phyloP scores from a whole-genome alignment of 2,113 vertebrate species.

The Pterocles orientalis region DNA sequence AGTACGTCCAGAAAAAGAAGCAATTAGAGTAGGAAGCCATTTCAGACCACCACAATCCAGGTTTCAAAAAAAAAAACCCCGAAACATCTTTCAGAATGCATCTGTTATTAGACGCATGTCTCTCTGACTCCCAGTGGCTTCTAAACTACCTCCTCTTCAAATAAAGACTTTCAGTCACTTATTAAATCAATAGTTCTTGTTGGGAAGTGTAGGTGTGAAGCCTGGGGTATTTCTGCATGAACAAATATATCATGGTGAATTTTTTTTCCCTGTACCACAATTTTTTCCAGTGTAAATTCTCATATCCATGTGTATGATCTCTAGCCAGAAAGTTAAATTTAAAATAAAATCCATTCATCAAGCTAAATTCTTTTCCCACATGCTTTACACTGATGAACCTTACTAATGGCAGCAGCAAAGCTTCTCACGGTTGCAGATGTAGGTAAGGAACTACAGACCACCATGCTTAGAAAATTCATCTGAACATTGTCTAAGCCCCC shows the following conservation, averaged over 20 bases:
- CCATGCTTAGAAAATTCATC: not conserved
- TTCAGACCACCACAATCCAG: not conserved
- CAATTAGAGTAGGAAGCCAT: not conserved
- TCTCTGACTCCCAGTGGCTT: not conserved
- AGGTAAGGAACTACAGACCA: not conserved
- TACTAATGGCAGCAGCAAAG: not conserved
- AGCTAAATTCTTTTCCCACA: not conserved
- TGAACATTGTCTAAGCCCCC: not conserved
- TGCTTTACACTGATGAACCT: not conserved
- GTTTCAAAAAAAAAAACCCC: not conserved
- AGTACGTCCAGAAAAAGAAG: not conserved
- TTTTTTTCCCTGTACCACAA: not conserved
- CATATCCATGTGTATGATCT: not conserved
- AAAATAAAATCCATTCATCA: not conserved
- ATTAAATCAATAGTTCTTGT: not conserved
- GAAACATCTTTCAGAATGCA: not conserved
- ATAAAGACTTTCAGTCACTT: not conserved
- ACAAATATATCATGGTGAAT: not conserved
- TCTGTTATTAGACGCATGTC: not conserved
- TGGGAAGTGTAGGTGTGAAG: not conserved
- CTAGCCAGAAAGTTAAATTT: not conserved
- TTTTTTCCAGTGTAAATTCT: not conserved
- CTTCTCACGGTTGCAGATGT: not conserved
- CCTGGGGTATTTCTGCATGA: not conserved
- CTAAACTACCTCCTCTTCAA: not conserved